A percentile compares a stretch with the other conserved stretches of the same genome.
These are phyloP conservation scores for Epinotia demarniana DNA, from an alignment of 2,888 invertebrate genomes.

Conservation along the genomic window DNA sequence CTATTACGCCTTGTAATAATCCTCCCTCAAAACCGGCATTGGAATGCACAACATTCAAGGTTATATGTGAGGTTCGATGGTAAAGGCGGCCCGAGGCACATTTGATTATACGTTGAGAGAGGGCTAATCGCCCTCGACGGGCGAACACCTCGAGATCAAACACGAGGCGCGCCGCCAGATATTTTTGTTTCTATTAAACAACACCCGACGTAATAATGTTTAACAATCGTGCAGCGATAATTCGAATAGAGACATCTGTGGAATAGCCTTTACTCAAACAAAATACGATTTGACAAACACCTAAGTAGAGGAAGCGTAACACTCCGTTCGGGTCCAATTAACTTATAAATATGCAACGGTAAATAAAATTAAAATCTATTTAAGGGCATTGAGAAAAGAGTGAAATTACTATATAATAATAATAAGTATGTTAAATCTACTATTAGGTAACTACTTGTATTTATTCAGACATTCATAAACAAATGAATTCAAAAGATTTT, in stretches of 20 bases:
- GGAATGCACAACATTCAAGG: slow-evolving; percentile 49
- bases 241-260: slow-evolving; percentile 66
- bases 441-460: too few species aligned
- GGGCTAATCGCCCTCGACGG: slow-evolving; percentile 84
- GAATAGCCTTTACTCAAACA: slow-evolving; percentile 54
- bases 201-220: slow-evolving; percentile 85
- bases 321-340: too few species aligned
- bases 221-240: slow-evolving; percentile 85
- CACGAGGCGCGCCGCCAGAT: slow-evolving; percentile 85
- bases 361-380: too few species aligned
- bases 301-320: neutral
- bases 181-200: slow-evolving; percentile 86
- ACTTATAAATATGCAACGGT: too few species aligned
- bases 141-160: slow-evolving; percentile 85
- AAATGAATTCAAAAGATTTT: too few species aligned
- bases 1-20: neutral
- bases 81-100: slow-evolving; percentile 76
- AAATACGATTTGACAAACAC: neutral
- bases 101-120: slow-evolving; percentile 85
- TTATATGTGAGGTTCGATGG: slow-evolving; percentile 52
- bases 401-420: too few species aligned
- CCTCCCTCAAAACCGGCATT: slow-evolving; percentile 53
- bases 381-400: too few species aligned
- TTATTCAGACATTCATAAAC: too few species aligned
- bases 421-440: too few species aligned